Evolutionary conservation across 2,113 vertebrate genomes (phyloP).

Genomic region (Macrotis lagotis): DNA sequence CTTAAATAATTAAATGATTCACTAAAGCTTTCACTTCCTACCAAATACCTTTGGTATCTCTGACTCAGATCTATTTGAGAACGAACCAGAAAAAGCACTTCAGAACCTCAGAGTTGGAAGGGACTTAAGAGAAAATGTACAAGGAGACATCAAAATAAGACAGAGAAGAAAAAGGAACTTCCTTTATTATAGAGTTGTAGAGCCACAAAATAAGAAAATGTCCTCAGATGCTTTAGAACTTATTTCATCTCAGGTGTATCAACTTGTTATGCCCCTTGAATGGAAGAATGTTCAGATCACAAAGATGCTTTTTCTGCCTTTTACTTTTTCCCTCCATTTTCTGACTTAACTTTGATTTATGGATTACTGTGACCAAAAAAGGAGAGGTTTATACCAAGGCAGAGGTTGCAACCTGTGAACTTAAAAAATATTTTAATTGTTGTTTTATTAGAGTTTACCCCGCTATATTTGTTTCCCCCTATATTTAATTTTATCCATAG

Average conservation of each 20-base stretch:
- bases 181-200: background rate
- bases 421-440: background rate
- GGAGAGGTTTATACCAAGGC: background rate
- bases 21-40: conserved; percentile 21
- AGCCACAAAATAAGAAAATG: background rate
- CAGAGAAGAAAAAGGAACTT: background rate
- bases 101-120: background rate
- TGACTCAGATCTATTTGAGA: background rate
- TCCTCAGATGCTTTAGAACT: background rate
- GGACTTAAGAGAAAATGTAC: background rate
- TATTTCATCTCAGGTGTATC: background rate
- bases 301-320: background rate
- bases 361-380: background rate
- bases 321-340: background rate
- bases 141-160: background rate
- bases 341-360: background rate
- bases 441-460: background rate
- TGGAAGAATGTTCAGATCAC: background rate
- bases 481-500: background rate
- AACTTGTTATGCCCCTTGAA: conserved; percentile 14
- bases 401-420: background rate
- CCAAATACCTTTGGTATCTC: conserved; percentile 11
- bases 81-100: conserved; percentile 36
- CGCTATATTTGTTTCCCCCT: background rate
- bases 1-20: conserved; percentile 17